These are phyloP conservation scores for Hyles vespertilio DNA, from an alignment of 1,140 invertebrate genomes.

Conservation along the genomic window DNA sequence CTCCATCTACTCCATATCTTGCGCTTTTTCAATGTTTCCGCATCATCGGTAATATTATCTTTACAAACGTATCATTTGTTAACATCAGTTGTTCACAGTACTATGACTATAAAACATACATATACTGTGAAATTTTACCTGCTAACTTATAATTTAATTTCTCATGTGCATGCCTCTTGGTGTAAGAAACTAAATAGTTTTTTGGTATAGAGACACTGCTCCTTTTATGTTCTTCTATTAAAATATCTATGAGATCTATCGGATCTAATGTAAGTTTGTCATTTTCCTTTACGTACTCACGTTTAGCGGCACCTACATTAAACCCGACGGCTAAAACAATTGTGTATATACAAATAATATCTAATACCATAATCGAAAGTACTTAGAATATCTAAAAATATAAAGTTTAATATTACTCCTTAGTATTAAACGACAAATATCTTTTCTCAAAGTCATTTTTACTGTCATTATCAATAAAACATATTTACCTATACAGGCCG, in stretches of 20 bases:
- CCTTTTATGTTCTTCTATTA: constrained; percentile 28
- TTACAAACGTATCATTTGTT: neutral
- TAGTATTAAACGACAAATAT: no score
- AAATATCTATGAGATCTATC: constrained; percentile 30
- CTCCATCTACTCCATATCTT: constrained; percentile 67
- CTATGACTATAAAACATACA: neutral
- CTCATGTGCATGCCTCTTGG: no score
- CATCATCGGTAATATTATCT: constrained; percentile 21
- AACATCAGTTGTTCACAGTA: neutral
- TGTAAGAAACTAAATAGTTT: no score
- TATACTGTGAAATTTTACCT: neutral
- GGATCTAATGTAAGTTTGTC: constrained; percentile 28
- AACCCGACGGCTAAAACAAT: no score
- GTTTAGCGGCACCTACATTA: no score
- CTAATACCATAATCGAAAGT: no score
- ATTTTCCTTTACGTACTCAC: constrained; percentile 16
- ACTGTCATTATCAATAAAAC: no score
- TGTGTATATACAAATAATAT: no score
- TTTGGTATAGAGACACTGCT: neutral
- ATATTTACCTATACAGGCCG: no score
- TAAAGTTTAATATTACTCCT: no score
- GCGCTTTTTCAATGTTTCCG: constrained; percentile 28
- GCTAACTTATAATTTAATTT: neutral
- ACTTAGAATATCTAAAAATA: no score
- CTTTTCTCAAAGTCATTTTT: no score